Base-by-base conservation (phyloP, 1,140 invertebrate genomes). In the Cepaea nemoralis region DNA sequence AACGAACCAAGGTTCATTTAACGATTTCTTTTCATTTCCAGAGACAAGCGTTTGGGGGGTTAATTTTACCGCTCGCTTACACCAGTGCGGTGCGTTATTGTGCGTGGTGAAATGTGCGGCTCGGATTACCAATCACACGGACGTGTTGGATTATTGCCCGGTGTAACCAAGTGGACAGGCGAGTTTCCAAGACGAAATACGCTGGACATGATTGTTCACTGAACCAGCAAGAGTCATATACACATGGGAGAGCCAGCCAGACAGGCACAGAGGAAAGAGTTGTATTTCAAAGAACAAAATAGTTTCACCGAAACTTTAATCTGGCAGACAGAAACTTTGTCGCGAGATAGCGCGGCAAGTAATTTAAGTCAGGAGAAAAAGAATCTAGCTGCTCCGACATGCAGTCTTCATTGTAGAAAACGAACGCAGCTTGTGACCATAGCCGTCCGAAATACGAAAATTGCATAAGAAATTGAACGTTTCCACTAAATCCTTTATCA, bases 151-250 rank as follows among this genome's bases (percentile, higher is more conserved):
- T 31, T n/a, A 63, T 63, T 31, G 59, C 59, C 59, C 59, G 59
- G 59, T 63, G 59, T 63, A 63, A 63, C 59, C 59, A 63, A 63
- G 59, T 63, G 59, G 59, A 63, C 59, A 31, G 50, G 50, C 50
- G 50, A 14, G 12, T 24, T 22, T 6, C 50, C 50, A n/a, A 22
- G 59, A 63, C 27, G 59, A 31, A 63, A 31, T 6, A 31, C 59
- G 27, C 59, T 63, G 59, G 59, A 63, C 59, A 63, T 31, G 27
- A 63, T 63, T 63, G 59, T 63, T 63, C 27, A 63, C 16, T 63
- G 59, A 27, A 31, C 59, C 59, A 63, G 59, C 59, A 63, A 31
- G n/a, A 63, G 59, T 63, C 27, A 63, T 63, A 63, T 63, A 63
- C 59, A 63, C 59, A 31, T 63, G 59, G 59, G 59, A 63, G 59